A percentile compares a stretch with the other conserved stretches of the same genome.
Evolutionary conservation across 2,797 vertebrate genomes (phyloP).

Genomic region (Carcharodon carcharias): DNA sequence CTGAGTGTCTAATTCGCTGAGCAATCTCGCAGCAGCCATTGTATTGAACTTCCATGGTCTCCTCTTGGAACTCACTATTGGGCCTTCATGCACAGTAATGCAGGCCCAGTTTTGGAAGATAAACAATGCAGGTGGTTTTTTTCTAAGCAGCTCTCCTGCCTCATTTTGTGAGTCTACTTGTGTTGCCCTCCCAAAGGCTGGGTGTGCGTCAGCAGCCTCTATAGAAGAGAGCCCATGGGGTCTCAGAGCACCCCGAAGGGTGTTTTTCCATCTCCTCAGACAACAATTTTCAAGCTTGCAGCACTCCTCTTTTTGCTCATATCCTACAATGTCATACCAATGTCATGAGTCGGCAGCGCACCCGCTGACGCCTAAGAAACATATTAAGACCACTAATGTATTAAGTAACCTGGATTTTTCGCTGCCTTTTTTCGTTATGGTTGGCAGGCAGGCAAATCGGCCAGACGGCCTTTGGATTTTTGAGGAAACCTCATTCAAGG

Average conservation of each 20-base stretch:
- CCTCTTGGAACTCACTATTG: not conserved
- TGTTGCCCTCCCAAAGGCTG: not conserved
- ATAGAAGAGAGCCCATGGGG: constrained; percentile 55
- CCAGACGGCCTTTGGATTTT: too few species aligned
- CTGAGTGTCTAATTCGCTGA: not conserved
- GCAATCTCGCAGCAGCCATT: too few species aligned
- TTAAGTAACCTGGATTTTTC: too few species aligned
- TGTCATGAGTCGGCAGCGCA: too few species aligned
- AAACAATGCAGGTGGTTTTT: not conserved
- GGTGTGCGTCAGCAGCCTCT: not conserved
- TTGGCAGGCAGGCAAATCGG: too few species aligned
- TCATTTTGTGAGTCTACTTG: not conserved
- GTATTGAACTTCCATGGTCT: too few species aligned
- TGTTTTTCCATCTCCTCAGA: not conserved
- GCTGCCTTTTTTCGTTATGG: too few species aligned
- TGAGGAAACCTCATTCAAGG: too few species aligned
- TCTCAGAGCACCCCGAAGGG: constrained; percentile 50
- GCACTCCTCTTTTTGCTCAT: not conserved
- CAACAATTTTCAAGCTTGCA: not conserved
- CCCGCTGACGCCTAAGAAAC: too few species aligned
- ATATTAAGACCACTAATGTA: too few species aligned
- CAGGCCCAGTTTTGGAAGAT: not conserved
- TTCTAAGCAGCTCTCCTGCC: not conserved
- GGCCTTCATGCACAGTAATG: not conserved
- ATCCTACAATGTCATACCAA: not conserved